Evolutionary conservation across 2,888 invertebrate species (phyloP), one percentile per base, ranked within the genome.

Genomic region (Arge pagana): DNA sequence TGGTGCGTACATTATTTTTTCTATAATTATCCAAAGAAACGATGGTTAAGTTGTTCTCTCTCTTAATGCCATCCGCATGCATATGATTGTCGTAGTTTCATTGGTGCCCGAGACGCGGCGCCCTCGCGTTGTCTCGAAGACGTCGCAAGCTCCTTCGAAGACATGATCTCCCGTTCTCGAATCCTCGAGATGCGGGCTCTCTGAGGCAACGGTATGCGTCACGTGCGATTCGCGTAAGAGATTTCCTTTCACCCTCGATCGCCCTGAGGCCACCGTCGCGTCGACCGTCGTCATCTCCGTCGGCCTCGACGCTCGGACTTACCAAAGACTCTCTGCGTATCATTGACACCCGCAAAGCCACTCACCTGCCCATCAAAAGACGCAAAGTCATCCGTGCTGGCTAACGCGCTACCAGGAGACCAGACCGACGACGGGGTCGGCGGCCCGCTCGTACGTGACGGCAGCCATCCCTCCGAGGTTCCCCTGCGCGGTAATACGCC

Each of bases 361-460:
- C 74, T 76, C 76, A 76, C 75, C 75, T 76, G 76, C 76, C 76
- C 74, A 74, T 76, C 75, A 76, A 76, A 76, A 75, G 73, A 74
- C 72, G 73, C 68, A 70, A 72, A 76, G 70, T 72, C 75, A 74
- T 75, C 76, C 76, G 70, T 74, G 72, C 68, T 75, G 76, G 75
- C 76, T 69, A 74, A 74, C 69, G 65, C 45, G 39, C 16, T 53
- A 68, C 43, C 55, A 55, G 74, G 74, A 16, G 31, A 61, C 3
- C 63, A 76, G 60, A 48, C 53, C 33, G 41, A 3, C 23, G 24
- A 62, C 60, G 48, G 65, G 56, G 50, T 52, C 4, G 15, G 13
- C n/a, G 4, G n/a, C n/a, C n/a, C n/a, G n/a, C n/a, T n/a, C n/a
- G n/a, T n/a, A n/a, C n/a, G n/a, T n/a, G n/a, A n/a, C n/a, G 2